Evolutionary conservation across 2,888 invertebrate genomes (phyloP), one percentile per base, ranked within the genome.

Genomic region (Branchipolynoe longqiensis): DNA sequence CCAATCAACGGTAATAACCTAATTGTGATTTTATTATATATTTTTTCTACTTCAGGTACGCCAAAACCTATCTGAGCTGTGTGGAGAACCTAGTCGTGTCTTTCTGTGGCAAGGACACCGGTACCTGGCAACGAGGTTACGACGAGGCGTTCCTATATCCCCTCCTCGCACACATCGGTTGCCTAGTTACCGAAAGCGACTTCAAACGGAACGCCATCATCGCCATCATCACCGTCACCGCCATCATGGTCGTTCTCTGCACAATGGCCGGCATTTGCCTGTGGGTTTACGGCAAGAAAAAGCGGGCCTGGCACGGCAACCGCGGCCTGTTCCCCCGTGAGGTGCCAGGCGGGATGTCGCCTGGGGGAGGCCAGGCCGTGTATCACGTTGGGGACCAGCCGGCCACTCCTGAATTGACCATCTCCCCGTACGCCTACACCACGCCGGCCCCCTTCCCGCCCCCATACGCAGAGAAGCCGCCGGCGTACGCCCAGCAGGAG

Each of bases 31-130:
- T n/a, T n/a, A n/a, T n/a, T n/a, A n/a, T n/a, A n/a, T n/a, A n/a
- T n/a, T n/a, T n/a, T n/a, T n/a, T 73, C 14, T 33, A n/a, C 14
- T 48, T 28, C 14, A 82, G 82, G 58, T 82, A 82, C 36, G 58
- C 58, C 12, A 82, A 82, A 33, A 82, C 82, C 12, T 82, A 82
- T 38, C 56, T 82, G 33, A 54, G 48, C 58, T 82, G 82, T 82
- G 58, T 82, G n/a, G 41, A 82, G 28, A 82, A 82, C 58, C 54
- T 58, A 25, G 82, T 82, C 1, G 6, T 36, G 18, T 82, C 82
- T 0, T 82, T 58, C 82, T 82, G 82, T 33, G 82, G 58, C 1
- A 28, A 58, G 31, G 56, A 82, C 28, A 58, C 82, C 0, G 82
- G 58, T 0, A 0, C 4, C 22, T 82, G 82, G 82, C 82, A 82